Percentiles rank a stretch among this genome's conserved stretches.
These are phyloP conservation scores for Uropsilus gracilis DNA, from an alignment of 2,113 vertebrate genomes.

Conservation along the genomic window DNA sequence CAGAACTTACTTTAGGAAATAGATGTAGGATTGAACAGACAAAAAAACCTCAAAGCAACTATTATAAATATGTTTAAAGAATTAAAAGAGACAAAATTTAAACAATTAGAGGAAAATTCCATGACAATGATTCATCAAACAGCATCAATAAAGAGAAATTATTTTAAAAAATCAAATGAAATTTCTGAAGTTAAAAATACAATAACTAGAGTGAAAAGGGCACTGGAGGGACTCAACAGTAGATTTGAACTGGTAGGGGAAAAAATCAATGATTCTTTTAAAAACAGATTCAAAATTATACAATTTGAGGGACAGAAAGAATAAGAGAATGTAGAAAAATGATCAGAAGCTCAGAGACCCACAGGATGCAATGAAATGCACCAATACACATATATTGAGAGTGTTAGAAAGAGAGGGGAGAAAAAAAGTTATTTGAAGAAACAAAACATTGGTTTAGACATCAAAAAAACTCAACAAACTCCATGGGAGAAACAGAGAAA, in stretches of 20 bases:
- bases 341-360: background rate
- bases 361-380: background rate
- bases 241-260: background rate
- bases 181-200: background rate
- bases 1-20: background rate
- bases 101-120: background rate
- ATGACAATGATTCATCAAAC: slow-evolving; percentile 6
- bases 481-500: background rate
- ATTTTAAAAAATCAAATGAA: background rate
- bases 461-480: background rate
- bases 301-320: background rate
- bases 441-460: background rate
- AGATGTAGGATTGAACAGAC: background rate
- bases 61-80: background rate
- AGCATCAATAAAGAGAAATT: background rate
- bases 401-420: background rate
- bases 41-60: background rate
- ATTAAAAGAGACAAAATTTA: background rate
- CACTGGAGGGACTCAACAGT: background rate
- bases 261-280: background rate
- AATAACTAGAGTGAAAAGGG: background rate
- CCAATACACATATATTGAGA: background rate
- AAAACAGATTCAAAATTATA: background rate
- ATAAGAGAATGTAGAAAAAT: background rate
- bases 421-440: background rate